phyloP scores from a whole-genome alignment of 1,140 invertebrate genomes.

The Oreohelix idahoensis region DNA sequence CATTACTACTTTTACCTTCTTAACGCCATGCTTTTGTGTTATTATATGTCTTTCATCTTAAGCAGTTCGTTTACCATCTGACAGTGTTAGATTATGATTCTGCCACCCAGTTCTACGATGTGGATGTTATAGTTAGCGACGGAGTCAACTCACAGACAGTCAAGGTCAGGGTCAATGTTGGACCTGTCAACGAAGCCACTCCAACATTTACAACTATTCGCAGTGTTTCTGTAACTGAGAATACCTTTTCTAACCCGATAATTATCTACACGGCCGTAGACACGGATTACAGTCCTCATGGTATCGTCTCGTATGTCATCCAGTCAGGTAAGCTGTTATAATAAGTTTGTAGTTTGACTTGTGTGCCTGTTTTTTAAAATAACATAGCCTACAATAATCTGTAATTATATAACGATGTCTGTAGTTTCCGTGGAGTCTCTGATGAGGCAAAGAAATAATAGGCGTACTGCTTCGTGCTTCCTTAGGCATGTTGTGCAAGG shows the following conservation, averaged over 20 bases:
- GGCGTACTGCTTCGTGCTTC: too few relatives aligned
- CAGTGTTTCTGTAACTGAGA: conserved; percentile 48
- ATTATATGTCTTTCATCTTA: too few relatives aligned
- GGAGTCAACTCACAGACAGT: conserved; percentile 43
- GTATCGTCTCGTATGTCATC: conserved; percentile 48
- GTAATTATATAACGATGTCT: too few relatives aligned
- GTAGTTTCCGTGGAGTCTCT: too few relatives aligned
- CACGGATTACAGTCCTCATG: conserved; percentile 50
- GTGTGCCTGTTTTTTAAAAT: too few relatives aligned
- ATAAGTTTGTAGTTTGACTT: too few relatives aligned
- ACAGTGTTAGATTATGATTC: conserved; percentile 58
- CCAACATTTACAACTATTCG: conserved; percentile 48
- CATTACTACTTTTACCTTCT: too few relatives aligned
- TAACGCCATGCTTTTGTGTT: too few relatives aligned
- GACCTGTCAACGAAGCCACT: conserved; percentile 52
- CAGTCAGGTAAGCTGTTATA: conserved; percentile 41
- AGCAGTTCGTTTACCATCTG: too few relatives aligned
- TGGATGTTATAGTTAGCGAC: conserved; percentile 51
- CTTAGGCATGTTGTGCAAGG: too few relatives aligned
- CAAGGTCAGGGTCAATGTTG: conserved; percentile 50
- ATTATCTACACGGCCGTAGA: conserved; percentile 56
- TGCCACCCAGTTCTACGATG: conserved; percentile 46
- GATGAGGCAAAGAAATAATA: too few relatives aligned
- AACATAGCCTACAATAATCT: too few relatives aligned
- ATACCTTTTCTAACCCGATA: conserved; percentile 38